phyloP scores from a whole-genome alignment of 1,140 invertebrate species.

The Protaetia brevitarsis region DNA sequence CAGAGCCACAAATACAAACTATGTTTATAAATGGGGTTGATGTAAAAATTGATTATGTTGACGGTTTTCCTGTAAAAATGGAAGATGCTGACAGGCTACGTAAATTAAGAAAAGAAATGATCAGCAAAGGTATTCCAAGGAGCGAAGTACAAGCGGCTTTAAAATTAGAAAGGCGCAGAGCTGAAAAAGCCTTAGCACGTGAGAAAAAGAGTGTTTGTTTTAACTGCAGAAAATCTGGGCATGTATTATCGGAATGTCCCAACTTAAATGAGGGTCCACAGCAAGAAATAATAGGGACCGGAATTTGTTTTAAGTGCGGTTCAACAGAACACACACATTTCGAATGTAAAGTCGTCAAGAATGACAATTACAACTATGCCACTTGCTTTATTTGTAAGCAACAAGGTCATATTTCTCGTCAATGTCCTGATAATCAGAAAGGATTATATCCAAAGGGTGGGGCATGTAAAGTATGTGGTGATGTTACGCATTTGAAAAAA shows the following conservation, averaged over 20 bases:
- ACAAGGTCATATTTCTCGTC: constrained; percentile 76
- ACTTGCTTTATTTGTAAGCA: constrained; percentile 81
- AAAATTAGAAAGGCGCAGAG: constrained; percentile 67
- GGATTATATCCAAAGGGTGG: constrained; percentile 88
- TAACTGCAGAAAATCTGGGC: constrained; percentile 74
- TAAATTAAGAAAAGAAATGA: constrained; percentile 60
- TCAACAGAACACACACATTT: constrained; percentile 79
- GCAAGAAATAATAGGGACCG: constrained; percentile 51
- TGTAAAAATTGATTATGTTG: constrained; percentile 60
- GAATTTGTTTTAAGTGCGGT: constrained; percentile 81
- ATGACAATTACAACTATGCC: constrained; percentile 74
- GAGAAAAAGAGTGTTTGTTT: constrained; percentile 74
- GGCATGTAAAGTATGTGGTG: constrained; percentile 76
- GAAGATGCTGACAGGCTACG: constrained; percentile 66
- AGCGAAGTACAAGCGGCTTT: constrained; percentile 63
- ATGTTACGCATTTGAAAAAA: constrained; percentile 79
- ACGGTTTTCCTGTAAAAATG: constrained; percentile 68
- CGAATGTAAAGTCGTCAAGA: constrained; percentile 67
- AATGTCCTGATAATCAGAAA: constrained; percentile 81
- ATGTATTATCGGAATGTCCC: constrained; percentile 77
- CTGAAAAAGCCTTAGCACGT: constrained; percentile 66
- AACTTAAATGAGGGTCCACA: constrained; percentile 52
- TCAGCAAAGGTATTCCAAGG: constrained; percentile 65
- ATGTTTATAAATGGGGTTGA: constrained; percentile 62
- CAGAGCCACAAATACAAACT: constrained; percentile 49